These are phyloP conservation scores for Limnothrissa miodon DNA, from an alignment of 2,113 vertebrate genomes.

Conservation along the genomic window DNA sequence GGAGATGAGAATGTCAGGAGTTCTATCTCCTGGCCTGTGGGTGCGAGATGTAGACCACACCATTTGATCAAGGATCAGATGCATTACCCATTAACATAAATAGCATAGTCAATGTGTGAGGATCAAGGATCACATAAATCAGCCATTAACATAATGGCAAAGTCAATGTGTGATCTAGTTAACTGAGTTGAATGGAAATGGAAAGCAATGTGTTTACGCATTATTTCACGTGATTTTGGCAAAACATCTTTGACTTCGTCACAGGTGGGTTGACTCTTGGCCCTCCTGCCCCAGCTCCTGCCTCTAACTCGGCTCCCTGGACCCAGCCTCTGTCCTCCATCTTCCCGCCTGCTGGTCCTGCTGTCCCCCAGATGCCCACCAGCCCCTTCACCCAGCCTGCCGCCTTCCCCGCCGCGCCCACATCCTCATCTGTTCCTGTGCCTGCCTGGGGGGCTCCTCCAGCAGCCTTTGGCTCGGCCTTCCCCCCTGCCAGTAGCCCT, in stretches of 20 bases:
- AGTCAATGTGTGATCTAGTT: neutral
- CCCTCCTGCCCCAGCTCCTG: slow-evolving; percentile 44
- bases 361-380: slow-evolving; percentile 52
- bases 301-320: slow-evolving; percentile 61
- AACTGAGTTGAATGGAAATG: no score
- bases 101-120: no score
- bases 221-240: neutral
- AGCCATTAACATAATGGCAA: no score
- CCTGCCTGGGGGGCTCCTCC: slow-evolving; percentile 68
- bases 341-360: slow-evolving; percentile 53
- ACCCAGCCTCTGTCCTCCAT: slow-evolving; percentile 50
- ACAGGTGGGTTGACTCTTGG: slow-evolving; percentile 65
- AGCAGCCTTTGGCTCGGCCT: slow-evolving; percentile 55
- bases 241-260: neutral
- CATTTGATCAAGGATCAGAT: no score
- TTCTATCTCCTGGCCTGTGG: no score
- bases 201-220: no score
- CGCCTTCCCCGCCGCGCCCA: slow-evolving; percentile 54
- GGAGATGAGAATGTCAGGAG: no score
- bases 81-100: no score
- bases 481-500: slow-evolving; percentile 33
- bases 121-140: no score
- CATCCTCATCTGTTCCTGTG: slow-evolving; percentile 20
- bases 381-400: slow-evolving; percentile 58
- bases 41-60: no score